A percentile compares a stretch with the other conserved stretches of the same genome.
Evolutionary conservation across 2,797 vertebrate genomes (phyloP).

Genomic region (Botia kubotai): DNA sequence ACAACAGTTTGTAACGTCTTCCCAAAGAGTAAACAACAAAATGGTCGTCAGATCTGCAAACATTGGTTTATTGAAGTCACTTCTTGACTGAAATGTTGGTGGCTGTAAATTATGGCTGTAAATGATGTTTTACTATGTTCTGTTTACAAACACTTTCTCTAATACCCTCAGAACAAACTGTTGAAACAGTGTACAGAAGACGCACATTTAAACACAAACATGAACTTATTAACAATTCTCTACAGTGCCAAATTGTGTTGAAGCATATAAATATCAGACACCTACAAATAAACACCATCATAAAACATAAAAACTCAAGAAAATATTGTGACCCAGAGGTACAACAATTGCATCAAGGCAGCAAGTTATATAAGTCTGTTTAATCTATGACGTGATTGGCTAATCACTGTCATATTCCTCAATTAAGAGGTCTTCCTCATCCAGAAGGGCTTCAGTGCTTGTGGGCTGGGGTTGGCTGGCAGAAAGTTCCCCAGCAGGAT

Average conservation of each 20-base stretch:
- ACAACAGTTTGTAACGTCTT: too few relatives aligned
- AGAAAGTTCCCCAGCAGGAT: conserved; percentile 74
- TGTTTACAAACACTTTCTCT: background rate
- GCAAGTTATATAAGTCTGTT: conserved; percentile 3
- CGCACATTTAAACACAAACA: conserved; percentile 9
- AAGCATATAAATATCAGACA: conserved; percentile 60
- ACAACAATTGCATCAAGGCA: conserved; percentile 19
- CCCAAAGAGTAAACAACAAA: background rate
- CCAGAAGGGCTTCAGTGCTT: conserved; percentile 70
- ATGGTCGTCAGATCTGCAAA: conserved; percentile 25
- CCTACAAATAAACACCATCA: conserved; percentile 39
- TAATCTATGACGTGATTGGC: conserved; percentile 35
- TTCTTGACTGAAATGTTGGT: conserved; percentile 2
- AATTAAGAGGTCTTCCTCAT: conserved; percentile 85
- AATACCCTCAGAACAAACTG: background rate
- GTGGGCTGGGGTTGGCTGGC: conserved; percentile 85
- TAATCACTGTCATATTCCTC: conserved; percentile 90
- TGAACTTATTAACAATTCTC: conserved; percentile 19
- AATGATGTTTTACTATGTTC: background rate
- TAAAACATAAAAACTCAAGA: conserved; percentile 43
- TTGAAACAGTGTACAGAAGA: conserved; percentile 12
- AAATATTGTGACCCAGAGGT: conserved; percentile 6
- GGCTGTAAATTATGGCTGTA: conserved; percentile 19
- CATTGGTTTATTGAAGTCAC: conserved; percentile 46
- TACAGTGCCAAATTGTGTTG: conserved; percentile 6